Evolutionary conservation across 30 jellyfish, hydroid and myxozoan species (phyloP).

Genomic region (Aurelia sp.): DNA sequence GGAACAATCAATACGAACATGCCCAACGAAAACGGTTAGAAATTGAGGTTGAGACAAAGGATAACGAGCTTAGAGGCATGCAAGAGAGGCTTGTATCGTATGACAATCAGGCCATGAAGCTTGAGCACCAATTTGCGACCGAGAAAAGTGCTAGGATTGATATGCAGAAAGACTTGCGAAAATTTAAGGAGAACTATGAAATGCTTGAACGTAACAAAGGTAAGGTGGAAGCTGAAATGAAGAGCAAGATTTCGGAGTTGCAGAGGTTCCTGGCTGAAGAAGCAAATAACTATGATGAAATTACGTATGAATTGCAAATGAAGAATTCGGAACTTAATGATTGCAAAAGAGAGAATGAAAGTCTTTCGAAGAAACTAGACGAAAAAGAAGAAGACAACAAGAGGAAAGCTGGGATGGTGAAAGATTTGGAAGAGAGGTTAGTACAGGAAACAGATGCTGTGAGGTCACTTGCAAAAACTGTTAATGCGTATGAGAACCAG

Average conservation of each 20-base stretch:
- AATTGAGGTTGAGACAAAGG: slow-evolving; percentile 19
- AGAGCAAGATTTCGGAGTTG: neutral
- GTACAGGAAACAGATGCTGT: neutral
- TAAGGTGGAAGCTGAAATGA: neutral
- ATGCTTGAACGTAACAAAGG: neutral
- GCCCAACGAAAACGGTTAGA: slow-evolving; percentile 3
- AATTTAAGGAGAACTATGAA: neutral
- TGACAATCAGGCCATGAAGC: neutral
- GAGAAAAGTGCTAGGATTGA: slow-evolving; percentile 12
- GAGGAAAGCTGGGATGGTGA: neutral
- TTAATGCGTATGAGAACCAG: neutral
- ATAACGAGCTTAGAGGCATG: slow-evolving; percentile 5
- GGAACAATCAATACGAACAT: slow-evolving; percentile 25
- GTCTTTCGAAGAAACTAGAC: neutral
- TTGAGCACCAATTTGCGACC: slow-evolving; percentile 3
- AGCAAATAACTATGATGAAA: slow-evolving; percentile 3
- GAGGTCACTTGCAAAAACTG: neutral
- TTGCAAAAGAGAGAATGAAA: slow-evolving; percentile 2
- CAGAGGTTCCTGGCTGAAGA: neutral
- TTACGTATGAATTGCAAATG: neutral
- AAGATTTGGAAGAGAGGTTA: slow-evolving; percentile 1
- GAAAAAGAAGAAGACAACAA: neutral
- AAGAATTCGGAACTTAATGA: neutral
- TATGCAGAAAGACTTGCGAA: neutral
- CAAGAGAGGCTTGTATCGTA: neutral